phyloP scores from a whole-genome alignment of 2,888 invertebrate species.

The Eupeodes luniger region DNA sequence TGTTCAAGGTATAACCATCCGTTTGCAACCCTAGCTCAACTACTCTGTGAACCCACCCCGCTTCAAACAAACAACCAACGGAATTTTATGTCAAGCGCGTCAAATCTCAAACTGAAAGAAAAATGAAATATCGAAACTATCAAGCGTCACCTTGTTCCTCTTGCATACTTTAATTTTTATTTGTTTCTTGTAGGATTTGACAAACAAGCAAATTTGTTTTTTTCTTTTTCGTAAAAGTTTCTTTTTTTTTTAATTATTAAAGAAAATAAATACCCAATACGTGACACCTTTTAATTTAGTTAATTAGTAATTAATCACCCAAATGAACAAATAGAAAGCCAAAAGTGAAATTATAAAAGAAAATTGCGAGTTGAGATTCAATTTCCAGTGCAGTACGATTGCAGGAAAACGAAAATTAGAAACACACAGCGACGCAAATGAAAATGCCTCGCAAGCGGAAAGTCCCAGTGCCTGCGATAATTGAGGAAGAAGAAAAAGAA shows the following conservation, averaged over 20 bases:
- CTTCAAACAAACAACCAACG: slow-evolving; percentile 66
- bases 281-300: slow-evolving; percentile 55
- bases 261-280: slow-evolving; percentile 16
- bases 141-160: slow-evolving; percentile 64
- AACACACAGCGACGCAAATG: slow-evolving; percentile 22
- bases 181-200: slow-evolving; percentile 70
- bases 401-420: neutral
- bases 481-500: slow-evolving; percentile 78
- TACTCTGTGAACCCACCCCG: slow-evolving; percentile 36
- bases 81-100: slow-evolving; percentile 71
- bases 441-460: slow-evolving; percentile 80
- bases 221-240: slow-evolving; percentile 46
- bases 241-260: slow-evolving; percentile 38
- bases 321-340: slow-evolving; percentile 50
- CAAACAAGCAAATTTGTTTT: slow-evolving; percentile 74
- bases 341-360: neutral
- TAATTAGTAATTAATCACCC: slow-evolving; percentile 41
- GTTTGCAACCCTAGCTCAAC: neutral
- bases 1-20: neutral
- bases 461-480: slow-evolving; percentile 74
- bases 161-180: slow-evolving; percentile 50
- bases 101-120: neutral
- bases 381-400: no score
- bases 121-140: slow-evolving; percentile 55
- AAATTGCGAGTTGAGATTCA: slow-evolving; percentile 15